Evolutionary conservation across 2,888 invertebrate genomes (phyloP).

Genomic region (Ennomos fuscantarius): DNA sequence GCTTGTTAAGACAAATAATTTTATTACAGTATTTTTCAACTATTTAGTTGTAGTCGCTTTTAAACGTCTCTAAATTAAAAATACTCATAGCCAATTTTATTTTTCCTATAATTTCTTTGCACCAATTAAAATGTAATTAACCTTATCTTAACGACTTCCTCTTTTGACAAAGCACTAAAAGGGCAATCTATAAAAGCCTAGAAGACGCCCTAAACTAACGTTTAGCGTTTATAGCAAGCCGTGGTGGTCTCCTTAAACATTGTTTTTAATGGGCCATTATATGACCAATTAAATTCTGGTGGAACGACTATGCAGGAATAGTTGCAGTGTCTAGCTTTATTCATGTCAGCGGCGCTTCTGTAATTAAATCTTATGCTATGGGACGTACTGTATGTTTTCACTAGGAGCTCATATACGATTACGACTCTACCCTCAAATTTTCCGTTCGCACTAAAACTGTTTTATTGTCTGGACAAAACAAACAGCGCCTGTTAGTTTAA

Average conservation of each 20-base stretch:
- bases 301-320: conserved; percentile 53
- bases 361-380: not conserved
- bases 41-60: too few species aligned
- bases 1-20: too few species aligned
- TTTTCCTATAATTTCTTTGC: not conserved
- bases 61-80: too few species aligned
- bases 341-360: conserved; percentile 9
- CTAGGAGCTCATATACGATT: too few species aligned
- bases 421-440: too few species aligned
- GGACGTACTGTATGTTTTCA: not conserved
- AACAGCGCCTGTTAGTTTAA: too few species aligned
- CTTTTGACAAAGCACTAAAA: conserved; percentile 39
- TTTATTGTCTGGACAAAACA: too few species aligned
- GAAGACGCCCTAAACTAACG: conserved; percentile 53
- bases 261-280: conserved; percentile 81
- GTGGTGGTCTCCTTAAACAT: conserved; percentile 77
- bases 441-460: too few species aligned
- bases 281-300: conserved; percentile 75
- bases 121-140: conserved; percentile 6
- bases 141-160: conserved; percentile 17
- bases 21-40: too few species aligned
- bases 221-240: conserved; percentile 70
- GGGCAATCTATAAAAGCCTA: conserved; percentile 64
- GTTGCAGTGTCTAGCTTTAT: conserved; percentile 33
- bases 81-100: too few species aligned